A percentile compares a stretch with the other conserved stretches of the same genome.
These are phyloP conservation scores for Quadriops clusia DNA, from an alignment of 2,888 invertebrate genomes.

Conservation along the genomic window DNA sequence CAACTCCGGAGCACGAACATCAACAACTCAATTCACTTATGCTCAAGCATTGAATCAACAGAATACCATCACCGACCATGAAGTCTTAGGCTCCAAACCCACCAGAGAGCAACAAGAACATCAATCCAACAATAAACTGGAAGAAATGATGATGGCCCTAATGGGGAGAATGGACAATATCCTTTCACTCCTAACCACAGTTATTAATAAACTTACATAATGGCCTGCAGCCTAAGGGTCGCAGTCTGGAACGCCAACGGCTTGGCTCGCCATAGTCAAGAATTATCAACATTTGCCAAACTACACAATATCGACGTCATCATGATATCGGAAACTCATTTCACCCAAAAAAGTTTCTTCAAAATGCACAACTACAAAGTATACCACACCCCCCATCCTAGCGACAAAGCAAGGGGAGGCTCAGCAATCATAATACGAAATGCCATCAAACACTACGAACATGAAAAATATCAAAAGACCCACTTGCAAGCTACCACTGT, in stretches of 20 bases:
- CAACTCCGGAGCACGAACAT: no score
- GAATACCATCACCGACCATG: no score
- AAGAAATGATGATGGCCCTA: neutral
- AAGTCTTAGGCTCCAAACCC: no score
- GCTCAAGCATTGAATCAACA: no score
- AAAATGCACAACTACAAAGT: slow-evolving; percentile 4
- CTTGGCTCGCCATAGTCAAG: slow-evolving; percentile 3
- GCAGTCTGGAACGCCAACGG: slow-evolving; percentile 8
- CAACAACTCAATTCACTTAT: no score
- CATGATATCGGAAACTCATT: slow-evolving; percentile 6
- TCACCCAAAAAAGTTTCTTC: slow-evolving; percentile 3
- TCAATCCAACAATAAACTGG: no score
- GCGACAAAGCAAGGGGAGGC: neutral
- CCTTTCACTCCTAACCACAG: slow-evolving; percentile 3
- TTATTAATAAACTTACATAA: slow-evolving; percentile 4
- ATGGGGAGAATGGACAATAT: slow-evolving; percentile 5
- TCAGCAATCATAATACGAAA: slow-evolving; percentile 3
- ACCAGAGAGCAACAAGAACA: no score
- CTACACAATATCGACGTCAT: slow-evolving; percentile 8
- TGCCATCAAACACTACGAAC: slow-evolving; percentile 11
- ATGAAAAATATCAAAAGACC: no score
- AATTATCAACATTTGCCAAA: slow-evolving; percentile 4
- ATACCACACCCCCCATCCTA: slow-evolving; percentile 1
- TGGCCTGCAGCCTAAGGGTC: slow-evolving; percentile 4
- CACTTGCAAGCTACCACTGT: no score